A percentile compares a stretch with the other conserved stretches of the same genome.
Conservation (phyloP, 2,888 invertebrate genomes). For the Scaptomyza flava region DNA sequence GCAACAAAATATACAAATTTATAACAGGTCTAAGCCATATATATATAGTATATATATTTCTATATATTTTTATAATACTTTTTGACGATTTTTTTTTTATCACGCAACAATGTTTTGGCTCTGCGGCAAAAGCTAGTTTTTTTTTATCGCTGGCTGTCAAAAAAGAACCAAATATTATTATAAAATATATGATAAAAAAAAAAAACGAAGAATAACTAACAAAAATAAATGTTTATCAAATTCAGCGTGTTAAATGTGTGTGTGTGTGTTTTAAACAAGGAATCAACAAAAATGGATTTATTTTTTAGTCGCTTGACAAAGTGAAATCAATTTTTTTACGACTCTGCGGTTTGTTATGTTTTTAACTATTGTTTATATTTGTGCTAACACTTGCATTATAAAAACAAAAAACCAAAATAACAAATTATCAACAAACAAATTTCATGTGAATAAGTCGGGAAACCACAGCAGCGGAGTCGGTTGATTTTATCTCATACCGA, state of each 20-base stretch:
- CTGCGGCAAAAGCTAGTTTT: constrained; percentile 18
- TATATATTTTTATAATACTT: no score
- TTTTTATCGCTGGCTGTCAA: constrained; percentile 46
- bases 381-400: constrained; percentile 56
- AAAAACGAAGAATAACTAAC: constrained; percentile 19
- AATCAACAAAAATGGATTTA: constrained; percentile 19
- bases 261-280: no score
- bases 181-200: constrained; percentile 17
- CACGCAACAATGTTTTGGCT: constrained; percentile 16
- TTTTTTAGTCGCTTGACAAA: constrained; percentile 26
- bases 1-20: neutral
- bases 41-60: no score
- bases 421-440: constrained; percentile 31
- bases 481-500: no score
- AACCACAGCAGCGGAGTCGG: neutral
- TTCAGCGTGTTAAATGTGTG: constrained; percentile 34
- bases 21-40: no score
- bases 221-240: constrained; percentile 43
- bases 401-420: constrained; percentile 4
- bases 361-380: constrained; percentile 56
- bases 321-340: constrained; percentile 55
- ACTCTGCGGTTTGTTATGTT: constrained; percentile 60
- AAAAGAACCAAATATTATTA: constrained; percentile 4
- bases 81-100: constrained; percentile 26
- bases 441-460: constrained; percentile 11